Evolutionary conservation across 2,797 vertebrate genomes (phyloP).

Genomic region (Amblyraja radiata): DNA sequence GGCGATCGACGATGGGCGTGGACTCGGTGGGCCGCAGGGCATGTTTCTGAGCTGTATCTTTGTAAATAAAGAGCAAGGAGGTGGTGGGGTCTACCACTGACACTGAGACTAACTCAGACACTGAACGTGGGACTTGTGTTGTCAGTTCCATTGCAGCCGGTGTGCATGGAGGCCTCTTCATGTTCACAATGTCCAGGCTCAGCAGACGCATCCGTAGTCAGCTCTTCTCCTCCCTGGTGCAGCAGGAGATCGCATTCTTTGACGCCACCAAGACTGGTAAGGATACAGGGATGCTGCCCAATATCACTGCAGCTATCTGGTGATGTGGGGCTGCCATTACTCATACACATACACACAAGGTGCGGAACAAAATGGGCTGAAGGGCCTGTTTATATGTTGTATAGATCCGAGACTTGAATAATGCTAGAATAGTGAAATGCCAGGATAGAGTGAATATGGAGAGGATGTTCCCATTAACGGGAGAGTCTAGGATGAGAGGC

Average conservation of each 20-base stretch:
- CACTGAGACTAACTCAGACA: conserved; percentile 41
- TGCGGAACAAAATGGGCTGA: no score
- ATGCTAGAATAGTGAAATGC: no score
- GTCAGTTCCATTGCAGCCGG: conserved; percentile 50
- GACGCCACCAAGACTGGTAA: conserved; percentile 69
- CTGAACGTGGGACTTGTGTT: not conserved
- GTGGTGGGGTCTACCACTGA: not conserved
- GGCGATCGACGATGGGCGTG: no score
- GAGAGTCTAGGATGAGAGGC: no score
- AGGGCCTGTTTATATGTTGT: no score
- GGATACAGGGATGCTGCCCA: not conserved
- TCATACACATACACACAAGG: not conserved
- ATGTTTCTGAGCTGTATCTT: no score
- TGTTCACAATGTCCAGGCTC: conserved; percentile 53
- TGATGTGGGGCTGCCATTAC: not conserved
- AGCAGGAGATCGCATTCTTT: conserved; percentile 78
- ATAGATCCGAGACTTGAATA: no score
- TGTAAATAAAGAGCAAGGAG: no score
- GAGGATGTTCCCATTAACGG: no score
- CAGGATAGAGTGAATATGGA: no score
- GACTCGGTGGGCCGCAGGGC: no score
- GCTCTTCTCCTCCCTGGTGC: conserved; percentile 68
- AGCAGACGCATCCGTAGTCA: conserved; percentile 57
- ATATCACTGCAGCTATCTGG: not conserved
- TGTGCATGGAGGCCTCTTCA: conserved; percentile 66